Conservation (phyloP, 2,113 vertebrate species). For the Oxygymnocypris stewartii region DNA sequence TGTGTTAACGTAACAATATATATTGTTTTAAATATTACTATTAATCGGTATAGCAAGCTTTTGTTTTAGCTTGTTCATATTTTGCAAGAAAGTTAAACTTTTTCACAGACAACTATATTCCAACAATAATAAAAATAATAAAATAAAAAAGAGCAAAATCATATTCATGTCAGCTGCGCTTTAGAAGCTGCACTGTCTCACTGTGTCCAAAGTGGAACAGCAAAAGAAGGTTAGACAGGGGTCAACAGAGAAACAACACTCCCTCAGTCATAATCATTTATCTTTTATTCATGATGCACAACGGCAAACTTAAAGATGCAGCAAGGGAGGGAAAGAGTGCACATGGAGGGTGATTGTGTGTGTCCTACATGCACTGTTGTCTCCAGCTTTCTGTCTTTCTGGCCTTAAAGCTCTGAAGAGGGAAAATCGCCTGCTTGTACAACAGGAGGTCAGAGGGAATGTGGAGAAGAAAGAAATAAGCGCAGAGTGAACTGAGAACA, state of each 20-base stretch:
- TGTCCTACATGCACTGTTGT: conserved; percentile 66
- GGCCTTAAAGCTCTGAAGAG: conserved; percentile 64
- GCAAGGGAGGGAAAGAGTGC: conserved; percentile 9
- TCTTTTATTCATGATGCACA: conserved; percentile 53
- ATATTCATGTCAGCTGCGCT: background rate
- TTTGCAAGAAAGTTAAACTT: background rate
- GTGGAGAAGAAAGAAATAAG: conserved; percentile 53
- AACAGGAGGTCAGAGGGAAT: conserved; percentile 59
- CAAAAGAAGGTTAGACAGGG: conserved; percentile 37
- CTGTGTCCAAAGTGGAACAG: conserved; percentile 25
- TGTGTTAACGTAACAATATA: background rate
- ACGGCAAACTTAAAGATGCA: background rate
- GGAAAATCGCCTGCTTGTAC: conserved; percentile 65
- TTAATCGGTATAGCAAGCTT: too few species aligned
- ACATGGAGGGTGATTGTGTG: conserved; percentile 48
- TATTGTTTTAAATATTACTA: background rate
- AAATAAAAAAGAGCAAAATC: background rate
- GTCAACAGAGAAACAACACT: conserved; percentile 45
- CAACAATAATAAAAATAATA: background rate
- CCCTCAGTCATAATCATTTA: conserved; percentile 48
- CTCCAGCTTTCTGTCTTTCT: conserved; percentile 58
- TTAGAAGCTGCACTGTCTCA: background rate
- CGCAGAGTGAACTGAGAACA: conserved; percentile 3
- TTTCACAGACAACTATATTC: background rate
- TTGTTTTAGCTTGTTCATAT: background rate